Conservation (phyloP, 2,113 vertebrate genomes). For the Prinia subflava region DNA sequence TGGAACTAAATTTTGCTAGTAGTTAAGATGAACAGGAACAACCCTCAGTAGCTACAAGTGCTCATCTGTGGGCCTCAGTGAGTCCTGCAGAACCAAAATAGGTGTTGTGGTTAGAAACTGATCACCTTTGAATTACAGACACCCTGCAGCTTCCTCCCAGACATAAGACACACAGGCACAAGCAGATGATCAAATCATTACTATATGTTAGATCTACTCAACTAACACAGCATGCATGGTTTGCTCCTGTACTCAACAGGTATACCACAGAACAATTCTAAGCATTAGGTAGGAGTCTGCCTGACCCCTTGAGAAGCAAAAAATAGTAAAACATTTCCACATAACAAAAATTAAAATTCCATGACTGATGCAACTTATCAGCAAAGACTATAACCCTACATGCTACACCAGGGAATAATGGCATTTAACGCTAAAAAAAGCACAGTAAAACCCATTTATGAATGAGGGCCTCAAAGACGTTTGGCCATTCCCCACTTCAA, state of each 20-base stretch:
- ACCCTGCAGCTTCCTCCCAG: neutral
- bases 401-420: neutral
- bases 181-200: neutral
- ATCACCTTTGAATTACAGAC: neutral
- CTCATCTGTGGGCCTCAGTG: neutral
- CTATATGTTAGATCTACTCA: neutral
- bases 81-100: neutral
- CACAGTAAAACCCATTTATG: neutral
- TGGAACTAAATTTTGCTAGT: neutral
- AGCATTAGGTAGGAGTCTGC: neutral
- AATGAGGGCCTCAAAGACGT: neutral
- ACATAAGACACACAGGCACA: neutral
- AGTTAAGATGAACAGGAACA: neutral
- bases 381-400: neutral
- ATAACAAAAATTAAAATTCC: neutral
- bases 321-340: neutral
- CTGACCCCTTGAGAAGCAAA: neutral
- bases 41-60: neutral
- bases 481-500: neutral
- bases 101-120: accelerated
- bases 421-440: neutral
- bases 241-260: neutral
- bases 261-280: neutral
- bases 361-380: neutral
- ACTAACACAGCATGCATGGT: neutral